Percentiles rank a stretch among this genome's conserved stretches.
Evolutionary conservation across 2,113 vertebrate species (phyloP).

Genomic region (Fukomys damarensis): DNA sequence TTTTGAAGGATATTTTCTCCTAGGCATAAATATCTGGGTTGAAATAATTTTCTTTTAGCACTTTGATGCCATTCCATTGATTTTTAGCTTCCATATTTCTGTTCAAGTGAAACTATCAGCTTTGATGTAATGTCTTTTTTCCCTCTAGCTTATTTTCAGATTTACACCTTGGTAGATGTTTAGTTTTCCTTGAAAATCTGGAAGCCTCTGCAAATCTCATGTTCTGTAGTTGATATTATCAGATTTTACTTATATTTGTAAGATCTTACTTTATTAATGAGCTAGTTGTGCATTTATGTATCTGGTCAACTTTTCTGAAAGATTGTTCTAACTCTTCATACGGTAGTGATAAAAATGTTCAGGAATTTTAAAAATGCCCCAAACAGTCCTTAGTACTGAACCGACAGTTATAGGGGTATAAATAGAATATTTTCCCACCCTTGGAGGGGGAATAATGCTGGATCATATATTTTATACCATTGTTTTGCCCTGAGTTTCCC

Average conservation of each 20-base stretch:
- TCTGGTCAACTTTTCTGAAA: conserved; percentile 3
- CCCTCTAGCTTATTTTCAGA: neutral
- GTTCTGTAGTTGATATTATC: neutral
- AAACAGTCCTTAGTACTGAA: neutral
- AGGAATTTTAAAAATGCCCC: neutral
- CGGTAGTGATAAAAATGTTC: neutral
- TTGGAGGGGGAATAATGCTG: neutral
- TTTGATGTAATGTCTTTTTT: neutral
- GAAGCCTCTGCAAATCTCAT: neutral
- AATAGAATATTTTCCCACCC: neutral
- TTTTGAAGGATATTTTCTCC: conserved; percentile 19
- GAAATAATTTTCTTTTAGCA: conserved; percentile 19
- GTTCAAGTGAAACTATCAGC: neutral
- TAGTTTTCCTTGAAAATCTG: conserved; percentile 12
- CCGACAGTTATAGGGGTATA: neutral
- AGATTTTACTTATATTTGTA: neutral
- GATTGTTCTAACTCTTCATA: neutral
- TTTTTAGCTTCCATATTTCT: conserved; percentile 37
- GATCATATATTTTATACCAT: neutral
- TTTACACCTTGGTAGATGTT: neutral
- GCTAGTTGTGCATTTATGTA: neutral
- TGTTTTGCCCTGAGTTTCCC: neutral
- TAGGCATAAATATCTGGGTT: conserved; percentile 9
- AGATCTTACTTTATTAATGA: neutral
- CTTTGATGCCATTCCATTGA: conserved; percentile 30